These are phyloP conservation scores for Enteromius afrohamiltoni DNA, from an alignment of 2,797 vertebrate species.

Conservation along the genomic window DNA sequence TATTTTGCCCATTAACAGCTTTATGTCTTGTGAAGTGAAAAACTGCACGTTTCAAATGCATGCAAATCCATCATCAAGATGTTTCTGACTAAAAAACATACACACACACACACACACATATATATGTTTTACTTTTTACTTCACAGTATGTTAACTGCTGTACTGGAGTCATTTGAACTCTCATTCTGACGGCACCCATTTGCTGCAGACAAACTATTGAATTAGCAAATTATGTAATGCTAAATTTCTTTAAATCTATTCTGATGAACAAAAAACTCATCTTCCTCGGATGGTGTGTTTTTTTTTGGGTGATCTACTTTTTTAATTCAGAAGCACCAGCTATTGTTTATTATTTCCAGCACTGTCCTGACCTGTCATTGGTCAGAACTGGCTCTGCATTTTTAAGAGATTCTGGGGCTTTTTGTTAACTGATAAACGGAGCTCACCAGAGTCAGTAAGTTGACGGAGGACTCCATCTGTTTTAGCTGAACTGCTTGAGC, in stretches of 20 bases:
- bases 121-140: background rate
- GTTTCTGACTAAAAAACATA: too few species aligned
- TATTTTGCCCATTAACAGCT: background rate
- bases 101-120: too few species aligned
- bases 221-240: background rate
- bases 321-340: background rate
- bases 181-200: background rate
- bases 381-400: background rate
- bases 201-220: background rate
- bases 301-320: background rate
- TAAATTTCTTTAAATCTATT: background rate
- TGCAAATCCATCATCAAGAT: too few species aligned
- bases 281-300: background rate
- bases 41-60: too few species aligned
- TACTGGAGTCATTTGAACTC: background rate
- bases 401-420: background rate
- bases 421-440: background rate
- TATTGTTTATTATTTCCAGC: background rate
- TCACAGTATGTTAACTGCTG: background rate
- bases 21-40: background rate
- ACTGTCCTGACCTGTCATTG: background rate
- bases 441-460: conserved; percentile 82
- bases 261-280: background rate
- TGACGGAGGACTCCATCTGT: conserved; percentile 82
- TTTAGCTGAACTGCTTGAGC: conserved; percentile 78